Base-by-base conservation (phyloP, 2,888 invertebrate species). In the Nebria brevicollis region DNA sequence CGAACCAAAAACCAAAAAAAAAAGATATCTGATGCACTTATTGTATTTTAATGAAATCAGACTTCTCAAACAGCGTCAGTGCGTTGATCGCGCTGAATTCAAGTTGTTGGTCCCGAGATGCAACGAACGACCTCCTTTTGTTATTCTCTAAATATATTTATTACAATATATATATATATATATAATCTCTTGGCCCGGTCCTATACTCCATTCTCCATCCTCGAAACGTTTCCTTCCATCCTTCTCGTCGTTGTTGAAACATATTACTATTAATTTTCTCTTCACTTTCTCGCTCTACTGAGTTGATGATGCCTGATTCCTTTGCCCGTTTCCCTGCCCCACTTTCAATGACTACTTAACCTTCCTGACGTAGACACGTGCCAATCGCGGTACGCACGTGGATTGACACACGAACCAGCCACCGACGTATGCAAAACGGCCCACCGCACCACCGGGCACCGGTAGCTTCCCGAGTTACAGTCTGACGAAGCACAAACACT, bases 401-500 rank as follows among this genome's bases (percentile, higher is more conserved):
- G 26, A 70, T 26, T 13, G 26, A n/a, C 73, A 73, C 41, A 73
- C 42, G 20, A 43, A 73, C 72, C 34, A 34, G 34, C 34, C 34
- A 34, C 34, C 34, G 72, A 72, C 43, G 43, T 73, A 2, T 70
- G 20, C 34, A 43, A 26, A 25, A 73, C n/a, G 73, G 26, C 25
- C 70, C 34, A 70, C 70, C 70, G 70, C 73, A 73, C 72, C 79
- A 68, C 75, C 70, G 79, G 79, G 79, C 79, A 81, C 66, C 76
- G 81, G 81, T 68, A 81, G 77, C 81, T 81, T 77, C 76, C 77
- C 81, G 77, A 77, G 76, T 77, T 81, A 77, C 76, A 81, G 81
- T 81, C 81, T 81, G 81, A 81, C 81, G 81, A 81, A 81, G 81
- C 81, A 81, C 81, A 81, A 81, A 81, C 77, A 77, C 81, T 76